Base-by-base conservation (phyloP, 2,888 invertebrate species). In the Drosophila colorata region DNA sequence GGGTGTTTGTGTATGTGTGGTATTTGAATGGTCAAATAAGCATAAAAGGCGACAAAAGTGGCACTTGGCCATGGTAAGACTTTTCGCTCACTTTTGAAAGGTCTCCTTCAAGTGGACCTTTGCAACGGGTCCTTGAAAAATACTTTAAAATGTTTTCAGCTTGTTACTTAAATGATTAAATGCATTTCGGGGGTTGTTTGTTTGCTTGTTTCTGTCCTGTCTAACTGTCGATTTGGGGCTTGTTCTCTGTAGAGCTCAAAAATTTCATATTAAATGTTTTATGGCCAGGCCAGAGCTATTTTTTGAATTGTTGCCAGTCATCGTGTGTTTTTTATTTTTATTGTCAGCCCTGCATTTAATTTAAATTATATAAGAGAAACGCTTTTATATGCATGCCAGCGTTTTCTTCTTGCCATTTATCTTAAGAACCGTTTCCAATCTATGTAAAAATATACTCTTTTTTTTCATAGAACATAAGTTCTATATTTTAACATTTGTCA, bases 1-100 rank as follows among this genome's bases (percentile, higher is more conserved):
- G 41, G 28, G 43, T 51, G 43, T 46, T 33, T 46, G 41, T 43
- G 51, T 23, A 41, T 53, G 55, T 59, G 48, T 56, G 67, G 60
- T 56, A 51, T 55, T 64, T 84, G 66, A 80, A 78, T 81, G 88
- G 77, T 84, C 86, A 85, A 88, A 82, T 72, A 82, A 82, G 74
- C 89, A 88, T 87, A 89, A 85, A 88, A 89, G 89, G 89, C 84
- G 84, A 88, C 87, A 84, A 85, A 85, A 85, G 84, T 87, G 87
- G 67, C 89, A 85, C 84, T 89, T 89, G 78, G 52, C 46, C 66
- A 57, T 40, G 49, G 13, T 55, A 52, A 64, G 60, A 49, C 60
- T 61, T 69, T 18, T 51, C 23, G 63, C 55, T 64, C 33, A 46
- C 63, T 44, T 49, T 81, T 65, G 60, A 60, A 70, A 71, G 66